Percentiles rank a stretch among this genome's conserved stretches.
Evolutionary conservation across 2,113 vertebrate species (phyloP).

Genomic region (Protobothrops mucrosquamatus): DNA sequence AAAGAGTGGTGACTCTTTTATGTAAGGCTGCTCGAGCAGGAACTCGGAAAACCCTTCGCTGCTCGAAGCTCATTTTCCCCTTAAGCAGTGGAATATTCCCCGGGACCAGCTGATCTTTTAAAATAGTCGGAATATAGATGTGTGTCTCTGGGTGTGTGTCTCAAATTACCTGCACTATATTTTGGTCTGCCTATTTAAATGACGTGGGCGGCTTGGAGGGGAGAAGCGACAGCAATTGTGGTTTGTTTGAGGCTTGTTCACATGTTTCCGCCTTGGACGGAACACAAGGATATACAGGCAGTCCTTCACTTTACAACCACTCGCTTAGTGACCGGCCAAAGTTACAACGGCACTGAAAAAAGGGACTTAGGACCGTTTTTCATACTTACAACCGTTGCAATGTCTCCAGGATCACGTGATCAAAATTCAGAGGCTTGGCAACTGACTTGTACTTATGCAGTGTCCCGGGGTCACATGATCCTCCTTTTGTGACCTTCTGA

Average conservation of each 20-base stretch:
- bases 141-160: slow-evolving; percentile 46
- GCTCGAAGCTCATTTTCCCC: slow-evolving; percentile 63
- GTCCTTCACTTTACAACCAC: too few relatives aligned
- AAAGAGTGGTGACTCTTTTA: slow-evolving; percentile 56
- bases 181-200: slow-evolving; percentile 68
- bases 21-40: slow-evolving; percentile 59
- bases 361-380: too few relatives aligned
- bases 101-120: slow-evolving; percentile 63
- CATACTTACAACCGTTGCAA: too few relatives aligned
- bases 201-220: slow-evolving; percentile 9
- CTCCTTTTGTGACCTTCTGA: too few relatives aligned
- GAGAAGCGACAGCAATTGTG: slow-evolving; percentile 53
- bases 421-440: too few relatives aligned
- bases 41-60: slow-evolving; percentile 54
- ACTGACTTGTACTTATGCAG: too few relatives aligned
- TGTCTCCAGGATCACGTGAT: too few relatives aligned
- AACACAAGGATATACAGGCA: slow-evolving; percentile 60
- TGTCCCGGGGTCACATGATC: too few relatives aligned
- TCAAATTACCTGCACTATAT: slow-evolving; percentile 67
- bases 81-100: slow-evolving; percentile 65
- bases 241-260: slow-evolving; percentile 46
- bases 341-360: too few relatives aligned
- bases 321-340: too few relatives aligned
- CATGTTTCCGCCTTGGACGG: slow-evolving; percentile 55
- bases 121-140: slow-evolving; percentile 64